These are phyloP conservation scores for Megamerina dolium DNA, from an alignment of 2,888 invertebrate species.

Conservation along the genomic window DNA sequence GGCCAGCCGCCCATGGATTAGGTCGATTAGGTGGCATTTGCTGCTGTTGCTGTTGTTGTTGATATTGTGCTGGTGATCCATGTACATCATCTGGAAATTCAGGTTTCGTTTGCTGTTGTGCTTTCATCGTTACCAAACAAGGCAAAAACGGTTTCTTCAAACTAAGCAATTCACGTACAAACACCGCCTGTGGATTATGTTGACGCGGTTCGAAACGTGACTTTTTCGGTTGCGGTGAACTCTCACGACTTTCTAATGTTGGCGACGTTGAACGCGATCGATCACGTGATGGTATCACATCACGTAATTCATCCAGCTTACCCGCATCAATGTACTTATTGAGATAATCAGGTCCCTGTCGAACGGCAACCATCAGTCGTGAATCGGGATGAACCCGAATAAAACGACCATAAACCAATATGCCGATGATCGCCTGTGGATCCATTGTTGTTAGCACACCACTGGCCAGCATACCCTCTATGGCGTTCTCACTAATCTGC, in stretches of 20 bases:
- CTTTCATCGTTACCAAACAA: constrained; percentile 37
- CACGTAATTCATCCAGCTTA: constrained; percentile 72
- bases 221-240: constrained; percentile 41
- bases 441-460: constrained; percentile 70
- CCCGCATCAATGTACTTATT: constrained; percentile 74
- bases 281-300: constrained; percentile 68
- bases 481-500: constrained; percentile 67
- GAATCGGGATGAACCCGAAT: constrained; percentile 73
- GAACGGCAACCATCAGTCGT: constrained; percentile 67
- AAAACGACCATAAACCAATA: constrained; percentile 77
- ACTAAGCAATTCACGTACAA: constrained; percentile 37
- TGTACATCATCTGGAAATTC: constrained; percentile 13
- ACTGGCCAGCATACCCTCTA: constrained; percentile 56
- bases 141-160: constrained; percentile 42
- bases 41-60: constrained; percentile 21
- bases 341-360: constrained; percentile 70
- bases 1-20: constrained; percentile 31
- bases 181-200: constrained; percentile 45
- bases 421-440: constrained; percentile 74
- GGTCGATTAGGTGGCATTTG: constrained; percentile 21
- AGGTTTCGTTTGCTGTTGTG: constrained; percentile 24
- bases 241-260: constrained; percentile 32
- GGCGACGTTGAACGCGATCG: constrained; percentile 40
- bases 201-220: constrained; percentile 44
- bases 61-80: constrained; percentile 15